Percentiles rank a stretch among this genome's conserved stretches.
Conservation (phyloP, 2,113 vertebrate species). For the Callipepla squamata region DNA sequence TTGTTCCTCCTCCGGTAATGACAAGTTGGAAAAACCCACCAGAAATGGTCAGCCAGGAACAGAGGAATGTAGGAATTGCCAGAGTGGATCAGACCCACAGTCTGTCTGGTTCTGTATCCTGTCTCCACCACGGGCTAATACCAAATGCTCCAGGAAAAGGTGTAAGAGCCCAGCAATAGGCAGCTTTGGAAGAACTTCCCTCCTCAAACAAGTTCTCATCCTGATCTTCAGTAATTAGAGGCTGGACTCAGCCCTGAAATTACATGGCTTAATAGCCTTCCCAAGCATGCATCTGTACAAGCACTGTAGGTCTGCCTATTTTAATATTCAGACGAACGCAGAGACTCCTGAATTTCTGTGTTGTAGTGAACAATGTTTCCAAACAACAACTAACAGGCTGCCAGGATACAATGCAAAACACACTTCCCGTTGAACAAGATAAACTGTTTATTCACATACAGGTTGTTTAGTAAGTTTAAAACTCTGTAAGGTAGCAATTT, state of each 20-base stretch:
- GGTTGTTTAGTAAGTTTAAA: neutral
- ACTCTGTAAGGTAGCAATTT: constrained; percentile 14
- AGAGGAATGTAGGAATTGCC: neutral
- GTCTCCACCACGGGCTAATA: neutral
- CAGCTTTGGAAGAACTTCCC: neutral
- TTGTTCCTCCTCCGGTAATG: neutral
- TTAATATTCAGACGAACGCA: neutral
- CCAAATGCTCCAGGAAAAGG: neutral
- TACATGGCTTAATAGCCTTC: neutral
- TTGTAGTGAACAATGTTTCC: neutral
- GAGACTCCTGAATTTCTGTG: neutral
- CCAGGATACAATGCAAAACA: neutral
- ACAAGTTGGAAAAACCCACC: neutral
- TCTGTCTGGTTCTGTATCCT: neutral
- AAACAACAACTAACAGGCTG: neutral
- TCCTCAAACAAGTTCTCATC: constrained; percentile 10
- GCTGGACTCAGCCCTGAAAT: constrained; percentile 24
- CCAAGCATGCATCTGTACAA: neutral
- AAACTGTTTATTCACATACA: neutral
- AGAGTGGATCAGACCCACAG: neutral
- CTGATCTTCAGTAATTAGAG: constrained; percentile 19
- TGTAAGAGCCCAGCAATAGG: neutral
- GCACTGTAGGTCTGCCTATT: neutral
- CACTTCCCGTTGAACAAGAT: neutral
- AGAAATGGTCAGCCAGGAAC: neutral